phyloP scores from a whole-genome alignment of 2,888 invertebrate genomes.

The Andrena praecox region DNA sequence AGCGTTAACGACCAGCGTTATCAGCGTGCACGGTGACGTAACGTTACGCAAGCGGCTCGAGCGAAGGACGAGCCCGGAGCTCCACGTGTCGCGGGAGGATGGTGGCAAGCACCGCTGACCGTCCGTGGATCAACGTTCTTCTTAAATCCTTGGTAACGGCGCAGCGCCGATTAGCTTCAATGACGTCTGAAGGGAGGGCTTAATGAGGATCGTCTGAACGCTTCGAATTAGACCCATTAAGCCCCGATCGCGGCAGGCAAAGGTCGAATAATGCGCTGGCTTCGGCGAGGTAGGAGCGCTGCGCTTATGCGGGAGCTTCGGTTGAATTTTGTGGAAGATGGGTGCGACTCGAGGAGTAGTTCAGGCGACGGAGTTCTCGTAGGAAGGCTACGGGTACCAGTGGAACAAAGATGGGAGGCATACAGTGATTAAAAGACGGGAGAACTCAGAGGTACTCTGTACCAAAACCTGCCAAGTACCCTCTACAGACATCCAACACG shows the following conservation, averaged over 20 bases:
- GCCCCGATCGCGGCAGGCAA: not conserved
- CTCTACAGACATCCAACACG: too few relatives aligned
- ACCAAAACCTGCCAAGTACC: too few relatives aligned
- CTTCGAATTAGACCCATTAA: slow-evolving; percentile 20
- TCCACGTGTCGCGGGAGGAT: not conserved
- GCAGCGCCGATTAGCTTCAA: slow-evolving; percentile 2
- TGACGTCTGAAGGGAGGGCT: slow-evolving; percentile 5
- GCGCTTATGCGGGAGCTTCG: too few relatives aligned
- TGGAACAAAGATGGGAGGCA: too few relatives aligned
- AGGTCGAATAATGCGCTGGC: slow-evolving; percentile 4
- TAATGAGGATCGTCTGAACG: slow-evolving; percentile 35
- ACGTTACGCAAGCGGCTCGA: slow-evolving; percentile 60
- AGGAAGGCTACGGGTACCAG: too few relatives aligned
- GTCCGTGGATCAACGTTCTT: not conserved
- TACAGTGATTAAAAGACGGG: too few relatives aligned
- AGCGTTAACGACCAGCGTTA: slow-evolving; percentile 39
- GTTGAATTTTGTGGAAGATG: too few relatives aligned
- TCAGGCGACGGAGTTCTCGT: too few relatives aligned
- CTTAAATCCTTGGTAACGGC: not conserved
- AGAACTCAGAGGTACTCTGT: too few relatives aligned
- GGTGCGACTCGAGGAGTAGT: too few relatives aligned
- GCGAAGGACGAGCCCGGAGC: slow-evolving; percentile 40
- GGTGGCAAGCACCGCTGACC: not conserved
- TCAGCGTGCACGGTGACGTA: slow-evolving; percentile 53
- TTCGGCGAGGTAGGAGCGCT: not conserved